phyloP scores from a whole-genome alignment of 35 echinoderm and acorn worm genomes.

The Strongylocentrotus purpuratus region DNA sequence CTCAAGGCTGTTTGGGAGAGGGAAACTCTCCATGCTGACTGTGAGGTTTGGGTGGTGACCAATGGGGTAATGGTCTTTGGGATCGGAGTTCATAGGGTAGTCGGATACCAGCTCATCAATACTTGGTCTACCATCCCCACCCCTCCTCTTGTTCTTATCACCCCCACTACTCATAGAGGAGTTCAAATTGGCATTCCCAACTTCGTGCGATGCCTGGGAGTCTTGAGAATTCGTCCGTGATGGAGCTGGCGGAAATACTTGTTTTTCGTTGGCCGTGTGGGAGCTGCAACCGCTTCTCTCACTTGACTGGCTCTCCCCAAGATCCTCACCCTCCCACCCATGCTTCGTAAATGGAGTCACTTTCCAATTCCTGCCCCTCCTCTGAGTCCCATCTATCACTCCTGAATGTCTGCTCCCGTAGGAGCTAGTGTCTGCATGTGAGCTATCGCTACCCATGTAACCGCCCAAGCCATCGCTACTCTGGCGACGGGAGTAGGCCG shows the following conservation, averaged over 20 bases:
- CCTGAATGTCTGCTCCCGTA: not conserved
- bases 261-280: not conserved
- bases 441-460: not conserved
- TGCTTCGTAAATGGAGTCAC: not conserved
- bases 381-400: not conserved
- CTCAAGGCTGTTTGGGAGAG: conserved; percentile 81
- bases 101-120: conserved; percentile 43
- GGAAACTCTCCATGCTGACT: conserved; percentile 76
- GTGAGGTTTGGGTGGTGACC: conserved; percentile 29
- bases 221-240: not conserved
- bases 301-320: not conserved
- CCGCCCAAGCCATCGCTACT: not conserved
- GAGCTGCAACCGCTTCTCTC: not conserved
- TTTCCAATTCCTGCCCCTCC: conserved; percentile 16
- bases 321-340: conserved; percentile 9
- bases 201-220: not conserved
- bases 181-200: not conserved
- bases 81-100: conserved; percentile 19
- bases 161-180: not conserved
- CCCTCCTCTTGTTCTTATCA: not conserved
- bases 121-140: conserved; percentile 1
- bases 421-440: not conserved
- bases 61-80: conserved; percentile 47
- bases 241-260: not conserved
- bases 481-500: not conserved